A percentile compares a stretch with the other conserved stretches of the same genome.
phyloP scores from a whole-genome alignment of 2,888 invertebrate genomes.

The Epiblema foenella region DNA sequence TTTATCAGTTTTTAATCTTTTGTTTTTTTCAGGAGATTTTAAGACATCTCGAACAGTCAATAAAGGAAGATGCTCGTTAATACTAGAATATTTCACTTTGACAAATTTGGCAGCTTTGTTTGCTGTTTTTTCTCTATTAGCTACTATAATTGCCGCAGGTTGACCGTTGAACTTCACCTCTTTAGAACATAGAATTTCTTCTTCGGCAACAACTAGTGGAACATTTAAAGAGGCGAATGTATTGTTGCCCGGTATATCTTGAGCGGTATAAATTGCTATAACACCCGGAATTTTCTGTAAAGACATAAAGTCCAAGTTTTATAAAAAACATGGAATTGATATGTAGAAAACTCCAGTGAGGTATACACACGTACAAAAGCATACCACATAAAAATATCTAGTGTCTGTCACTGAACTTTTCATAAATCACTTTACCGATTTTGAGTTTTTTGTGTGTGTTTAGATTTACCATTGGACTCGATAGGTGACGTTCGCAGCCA shows the following conservation, averaged over 20 bases:
- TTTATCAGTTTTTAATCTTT: conserved; percentile 52
- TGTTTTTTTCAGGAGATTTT: conserved; percentile 54
- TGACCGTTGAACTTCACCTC: conserved; percentile 86
- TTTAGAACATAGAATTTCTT: conserved; percentile 75
- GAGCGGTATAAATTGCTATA: conserved; percentile 83
- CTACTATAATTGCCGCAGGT: conserved; percentile 88
- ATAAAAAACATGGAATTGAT: too few species aligned
- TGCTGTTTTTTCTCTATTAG: conserved; percentile 83
- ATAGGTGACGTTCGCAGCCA: too few species aligned
- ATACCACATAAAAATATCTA: too few species aligned
- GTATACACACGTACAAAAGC: too few species aligned
- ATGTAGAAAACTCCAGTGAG: too few species aligned
- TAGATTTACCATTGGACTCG: too few species aligned
- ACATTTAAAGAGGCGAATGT: conserved; percentile 46
- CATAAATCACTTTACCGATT: too few species aligned
- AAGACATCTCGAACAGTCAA: conserved; percentile 66
- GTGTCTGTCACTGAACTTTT: too few species aligned
- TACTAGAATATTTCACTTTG: conserved; percentile 72
- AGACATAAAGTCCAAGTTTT: not conserved
- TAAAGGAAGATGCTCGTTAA: conserved; percentile 58
- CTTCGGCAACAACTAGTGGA: conserved; percentile 48
- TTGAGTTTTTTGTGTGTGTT: too few species aligned
- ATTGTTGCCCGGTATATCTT: conserved; percentile 86
- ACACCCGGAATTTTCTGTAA: conserved; percentile 84
- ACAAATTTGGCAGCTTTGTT: conserved; percentile 82